These are phyloP conservation scores for Andrena flavipes DNA, from an alignment of 2,888 invertebrate genomes.

Conservation along the genomic window DNA sequence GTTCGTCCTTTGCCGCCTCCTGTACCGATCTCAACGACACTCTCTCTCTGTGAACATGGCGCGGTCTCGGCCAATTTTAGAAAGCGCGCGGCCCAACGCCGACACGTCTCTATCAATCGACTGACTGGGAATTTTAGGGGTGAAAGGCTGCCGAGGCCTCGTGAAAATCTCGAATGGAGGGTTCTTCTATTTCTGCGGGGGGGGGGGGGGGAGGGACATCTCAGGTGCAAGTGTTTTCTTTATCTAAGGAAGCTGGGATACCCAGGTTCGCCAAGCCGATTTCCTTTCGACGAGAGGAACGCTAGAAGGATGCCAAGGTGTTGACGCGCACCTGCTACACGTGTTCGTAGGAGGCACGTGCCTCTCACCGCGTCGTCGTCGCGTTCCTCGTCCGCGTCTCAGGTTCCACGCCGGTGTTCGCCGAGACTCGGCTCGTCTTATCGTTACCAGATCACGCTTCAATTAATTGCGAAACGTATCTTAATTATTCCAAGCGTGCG, in stretches of 20 bases:
- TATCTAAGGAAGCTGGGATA: not conserved
- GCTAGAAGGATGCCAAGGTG: constrained; percentile 37
- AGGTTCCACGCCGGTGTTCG: constrained; percentile 59
- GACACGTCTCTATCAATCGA: constrained; percentile 64
- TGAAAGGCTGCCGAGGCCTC: constrained; percentile 1
- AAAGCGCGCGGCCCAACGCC: constrained; percentile 48
- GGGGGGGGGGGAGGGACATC: too few relatives aligned
- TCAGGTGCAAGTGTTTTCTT: not conserved
- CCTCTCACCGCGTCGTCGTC: constrained; percentile 49
- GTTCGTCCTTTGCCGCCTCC: constrained; percentile 37
- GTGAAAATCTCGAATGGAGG: too few relatives aligned
- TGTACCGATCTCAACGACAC: not conserved
- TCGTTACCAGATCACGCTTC: constrained; percentile 60
- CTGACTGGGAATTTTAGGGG: constrained; percentile 64
- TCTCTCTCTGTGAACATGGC: constrained; percentile 54
- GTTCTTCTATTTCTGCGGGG: too few relatives aligned
- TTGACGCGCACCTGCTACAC: constrained; percentile 63
- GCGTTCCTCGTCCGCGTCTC: constrained; percentile 57
- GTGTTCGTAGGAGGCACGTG: constrained; percentile 67
- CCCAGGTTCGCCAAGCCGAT: not conserved
- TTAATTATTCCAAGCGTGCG: constrained; percentile 43
- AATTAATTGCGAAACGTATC: constrained; percentile 59
- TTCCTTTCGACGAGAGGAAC: not conserved
- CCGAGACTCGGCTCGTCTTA: constrained; percentile 55
- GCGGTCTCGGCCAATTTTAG: constrained; percentile 67